Evolutionary conservation across 2,113 vertebrate genomes (phyloP).

Genomic region (Xenopus borealis): DNA sequence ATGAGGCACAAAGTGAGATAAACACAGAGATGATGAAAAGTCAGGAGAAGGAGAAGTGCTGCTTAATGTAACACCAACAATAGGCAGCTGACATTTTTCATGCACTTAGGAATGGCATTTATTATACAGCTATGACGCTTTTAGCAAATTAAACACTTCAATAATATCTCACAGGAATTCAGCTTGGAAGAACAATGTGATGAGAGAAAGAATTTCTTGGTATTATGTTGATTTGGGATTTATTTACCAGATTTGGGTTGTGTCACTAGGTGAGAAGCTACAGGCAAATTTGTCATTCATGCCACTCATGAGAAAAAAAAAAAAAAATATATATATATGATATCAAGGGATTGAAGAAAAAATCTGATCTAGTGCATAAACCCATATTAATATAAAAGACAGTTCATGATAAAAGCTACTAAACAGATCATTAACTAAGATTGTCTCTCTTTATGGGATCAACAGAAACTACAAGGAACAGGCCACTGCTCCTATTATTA

Average conservation of each 20-base stretch:
- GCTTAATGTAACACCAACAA: neutral
- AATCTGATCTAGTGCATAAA: too few species aligned
- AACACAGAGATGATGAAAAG: neutral
- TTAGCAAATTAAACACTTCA: neutral
- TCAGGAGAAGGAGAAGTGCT: neutral
- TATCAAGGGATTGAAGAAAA: too few species aligned
- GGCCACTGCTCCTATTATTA: too few species aligned
- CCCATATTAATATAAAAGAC: too few species aligned
- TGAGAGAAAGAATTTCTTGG: neutral
- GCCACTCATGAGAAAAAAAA: too few species aligned
- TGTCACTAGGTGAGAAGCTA: neutral
- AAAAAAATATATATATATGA: too few species aligned
- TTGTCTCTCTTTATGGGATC: too few species aligned
- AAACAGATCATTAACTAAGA: too few species aligned
- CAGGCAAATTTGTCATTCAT: neutral
- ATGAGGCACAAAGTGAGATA: neutral
- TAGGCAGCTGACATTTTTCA: neutral
- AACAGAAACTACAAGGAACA: too few species aligned
- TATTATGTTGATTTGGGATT: neutral
- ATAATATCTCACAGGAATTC: neutral
- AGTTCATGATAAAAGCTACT: too few species aligned
- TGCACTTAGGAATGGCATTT: neutral
- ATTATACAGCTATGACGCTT: slow-evolving; percentile 5
- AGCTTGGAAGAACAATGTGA: neutral
- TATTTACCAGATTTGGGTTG: neutral